These are phyloP conservation scores for Esox masquinongy DNA, from an alignment of 2,797 vertebrate species.

Conservation along the genomic window DNA sequence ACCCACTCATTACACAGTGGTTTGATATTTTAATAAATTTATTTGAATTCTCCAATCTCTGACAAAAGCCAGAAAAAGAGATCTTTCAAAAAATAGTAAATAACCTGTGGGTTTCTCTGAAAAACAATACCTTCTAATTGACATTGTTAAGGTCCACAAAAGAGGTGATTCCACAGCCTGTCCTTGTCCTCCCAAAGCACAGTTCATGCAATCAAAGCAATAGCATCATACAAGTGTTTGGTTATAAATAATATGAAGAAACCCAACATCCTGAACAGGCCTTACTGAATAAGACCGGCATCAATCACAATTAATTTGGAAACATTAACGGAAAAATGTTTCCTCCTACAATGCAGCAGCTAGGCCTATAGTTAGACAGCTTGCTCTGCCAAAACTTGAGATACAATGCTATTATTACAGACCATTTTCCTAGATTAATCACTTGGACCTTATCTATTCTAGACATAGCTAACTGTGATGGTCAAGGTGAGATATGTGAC, in stretches of 20 bases:
- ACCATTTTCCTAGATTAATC: background rate
- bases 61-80: background rate
- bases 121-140: too few relatives aligned
- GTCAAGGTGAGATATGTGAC: conserved; percentile 41
- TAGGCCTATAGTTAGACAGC: conserved; percentile 4
- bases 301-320: conserved; percentile 16
- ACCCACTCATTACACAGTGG: conserved; percentile 27
- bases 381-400: background rate
- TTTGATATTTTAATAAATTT: background rate
- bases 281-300: background rate
- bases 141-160: background rate
- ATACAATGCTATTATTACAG: background rate
- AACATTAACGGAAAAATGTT: conserved; percentile 11
- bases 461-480: conserved; percentile 28
- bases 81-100: background rate
- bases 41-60: background rate
- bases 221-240: background rate
- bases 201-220: conserved; percentile 18
- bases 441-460: conserved; percentile 9
- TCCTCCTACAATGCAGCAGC: background rate
- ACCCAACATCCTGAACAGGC: background rate
- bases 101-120: conserved; percentile 3
- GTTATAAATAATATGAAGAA: background rate
- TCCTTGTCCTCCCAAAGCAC: background rate
- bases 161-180: background rate